Conservation (phyloP, 2,888 invertebrate species). For the Cryptus armator region DNA sequence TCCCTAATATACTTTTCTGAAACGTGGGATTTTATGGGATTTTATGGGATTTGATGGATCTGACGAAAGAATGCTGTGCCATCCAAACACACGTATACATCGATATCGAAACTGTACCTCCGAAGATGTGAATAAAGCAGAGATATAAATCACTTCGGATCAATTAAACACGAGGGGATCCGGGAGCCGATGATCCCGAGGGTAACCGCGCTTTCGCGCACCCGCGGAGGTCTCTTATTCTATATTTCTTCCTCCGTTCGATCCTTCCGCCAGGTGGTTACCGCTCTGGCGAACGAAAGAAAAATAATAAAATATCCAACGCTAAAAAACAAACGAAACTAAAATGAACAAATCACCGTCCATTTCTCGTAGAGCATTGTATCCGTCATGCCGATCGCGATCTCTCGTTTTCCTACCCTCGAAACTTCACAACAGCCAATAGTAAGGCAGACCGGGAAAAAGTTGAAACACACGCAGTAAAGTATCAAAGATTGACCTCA, state of each 20-base stretch:
- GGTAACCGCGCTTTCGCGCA: slow-evolving; percentile 22
- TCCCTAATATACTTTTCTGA: too few species aligned
- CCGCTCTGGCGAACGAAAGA: slow-evolving; percentile 52
- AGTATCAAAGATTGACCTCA: too few species aligned
- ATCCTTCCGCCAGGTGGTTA: slow-evolving; percentile 22
- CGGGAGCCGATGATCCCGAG: slow-evolving; percentile 79
- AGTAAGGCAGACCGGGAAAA: too few species aligned
- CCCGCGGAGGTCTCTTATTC: slow-evolving; percentile 15
- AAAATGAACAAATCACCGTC: too few species aligned
- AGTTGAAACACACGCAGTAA: too few species aligned
- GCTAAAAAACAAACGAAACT: background rate
- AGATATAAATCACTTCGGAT: slow-evolving; percentile 82
- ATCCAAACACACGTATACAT: background rate
- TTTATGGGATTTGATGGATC: background rate
- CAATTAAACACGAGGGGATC: slow-evolving; percentile 83
- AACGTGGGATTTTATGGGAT: too few species aligned
- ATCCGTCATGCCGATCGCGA: slow-evolving; percentile 79
- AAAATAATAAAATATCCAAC: background rate
- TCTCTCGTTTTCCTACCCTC: slow-evolving; percentile 30
- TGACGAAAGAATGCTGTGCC: background rate
- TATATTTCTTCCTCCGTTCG: slow-evolving; percentile 28
- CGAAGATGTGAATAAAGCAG: slow-evolving; percentile 53
- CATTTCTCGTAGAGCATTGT: slow-evolving; percentile 60
- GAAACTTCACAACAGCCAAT: too few species aligned
- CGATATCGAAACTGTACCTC: background rate